Conservation (phyloP, 2,888 invertebrate species). For the Drosophila setosimentum region DNA sequence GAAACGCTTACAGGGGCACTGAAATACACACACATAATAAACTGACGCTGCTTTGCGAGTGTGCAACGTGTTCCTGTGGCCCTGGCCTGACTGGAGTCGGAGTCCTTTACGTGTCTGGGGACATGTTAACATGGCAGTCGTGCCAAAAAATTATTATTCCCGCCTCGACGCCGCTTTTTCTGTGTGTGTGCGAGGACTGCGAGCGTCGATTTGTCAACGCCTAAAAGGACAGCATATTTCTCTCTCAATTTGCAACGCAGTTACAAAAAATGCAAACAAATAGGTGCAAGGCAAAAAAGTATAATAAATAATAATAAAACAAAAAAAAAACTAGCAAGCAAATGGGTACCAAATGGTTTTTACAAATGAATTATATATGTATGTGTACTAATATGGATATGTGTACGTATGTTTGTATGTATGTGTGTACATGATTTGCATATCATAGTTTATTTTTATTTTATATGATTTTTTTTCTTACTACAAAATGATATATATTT, state of each 20-base stretch:
- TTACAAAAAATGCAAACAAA: slow-evolving; percentile 12
- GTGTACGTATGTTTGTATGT: neutral
- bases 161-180: slow-evolving; percentile 73
- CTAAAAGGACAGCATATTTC: slow-evolving; percentile 82
- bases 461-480: slow-evolving; percentile 6
- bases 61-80: slow-evolving; percentile 53
- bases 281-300: slow-evolving; percentile 19
- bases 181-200: slow-evolving; percentile 51
- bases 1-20: slow-evolving; percentile 61
- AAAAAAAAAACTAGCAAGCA: slow-evolving; percentile 50
- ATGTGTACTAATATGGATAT: slow-evolving; percentile 22
- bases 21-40: slow-evolving; percentile 77
- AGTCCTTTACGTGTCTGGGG: slow-evolving; percentile 77
- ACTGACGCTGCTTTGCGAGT: slow-evolving; percentile 57
- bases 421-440: slow-evolving; percentile 49
- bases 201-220: slow-evolving; percentile 81
- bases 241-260: slow-evolving; percentile 58
- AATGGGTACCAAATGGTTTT: slow-evolving; percentile 76
- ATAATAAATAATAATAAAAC: slow-evolving; percentile 43
- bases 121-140: slow-evolving; percentile 85
- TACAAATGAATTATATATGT: slow-evolving; percentile 74
- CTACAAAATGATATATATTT: slow-evolving; percentile 24
- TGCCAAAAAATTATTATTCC: slow-evolving; percentile 84
- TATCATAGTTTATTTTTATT: slow-evolving; percentile 64
- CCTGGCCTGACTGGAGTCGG: slow-evolving; percentile 22